Conservation (phyloP, 2,888 invertebrate genomes). For the Brachyopa scutellaris region DNA sequence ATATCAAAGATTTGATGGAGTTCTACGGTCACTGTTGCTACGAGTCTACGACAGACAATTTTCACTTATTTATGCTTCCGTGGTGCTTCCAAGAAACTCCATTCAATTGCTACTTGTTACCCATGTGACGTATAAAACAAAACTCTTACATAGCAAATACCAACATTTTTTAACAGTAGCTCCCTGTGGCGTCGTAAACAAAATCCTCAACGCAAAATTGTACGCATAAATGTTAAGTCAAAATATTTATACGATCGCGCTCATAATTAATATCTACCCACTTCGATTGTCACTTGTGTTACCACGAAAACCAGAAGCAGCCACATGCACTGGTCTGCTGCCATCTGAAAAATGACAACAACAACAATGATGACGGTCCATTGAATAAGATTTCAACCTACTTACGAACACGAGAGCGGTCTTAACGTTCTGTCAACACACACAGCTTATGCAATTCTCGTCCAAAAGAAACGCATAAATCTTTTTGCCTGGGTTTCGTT, state of each 20-base stretch:
- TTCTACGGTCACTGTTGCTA: no score
- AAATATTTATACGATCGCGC: conserved; percentile 66
- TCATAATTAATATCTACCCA: conserved; percentile 71
- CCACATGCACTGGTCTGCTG: background rate
- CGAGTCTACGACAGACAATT: no score
- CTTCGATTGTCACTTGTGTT: conserved; percentile 56
- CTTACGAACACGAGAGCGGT: conserved; percentile 45
- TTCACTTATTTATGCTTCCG: no score
- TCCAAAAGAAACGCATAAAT: conserved; percentile 58
- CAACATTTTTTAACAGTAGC: no score
- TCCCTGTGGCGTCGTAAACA: no score
- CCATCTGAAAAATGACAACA: no score
- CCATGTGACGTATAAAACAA: no score
- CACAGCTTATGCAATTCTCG: conserved; percentile 66
- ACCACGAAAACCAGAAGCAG: conserved; percentile 37
- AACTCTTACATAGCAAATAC: no score
- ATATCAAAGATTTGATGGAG: no score
- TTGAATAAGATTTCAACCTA: conserved; percentile 71
- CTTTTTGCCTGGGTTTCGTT: conserved; percentile 22
- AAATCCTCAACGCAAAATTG: conserved; percentile 43
- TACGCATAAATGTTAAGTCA: conserved; percentile 35
- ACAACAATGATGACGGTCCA: conserved; percentile 39
- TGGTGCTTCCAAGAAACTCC: no score
- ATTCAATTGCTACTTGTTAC: no score
- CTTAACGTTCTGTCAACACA: conserved; percentile 70